Base-by-base conservation (phyloP, 2,113 vertebrate species). In the Australoheros scitulus region DNA sequence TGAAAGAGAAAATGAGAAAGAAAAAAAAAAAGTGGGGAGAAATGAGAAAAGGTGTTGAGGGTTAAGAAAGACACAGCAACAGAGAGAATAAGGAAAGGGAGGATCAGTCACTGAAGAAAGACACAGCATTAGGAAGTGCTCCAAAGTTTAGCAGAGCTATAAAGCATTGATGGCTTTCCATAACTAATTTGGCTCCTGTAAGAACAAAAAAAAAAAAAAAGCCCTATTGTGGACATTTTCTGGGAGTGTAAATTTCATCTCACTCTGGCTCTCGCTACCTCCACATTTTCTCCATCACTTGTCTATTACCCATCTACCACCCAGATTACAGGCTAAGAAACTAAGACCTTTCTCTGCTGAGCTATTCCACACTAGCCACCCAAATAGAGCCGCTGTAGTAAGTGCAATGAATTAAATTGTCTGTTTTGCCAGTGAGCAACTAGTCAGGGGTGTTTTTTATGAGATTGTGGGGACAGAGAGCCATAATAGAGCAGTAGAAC, bases 391-490 rank as follows among this genome's bases (percentile, higher is more conserved):
- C 15, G 50, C 77, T 47, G 80, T 72, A 82, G 78, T 82, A 89
- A 90, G 76, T 82, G 64, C 60, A 47, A 60, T 57, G 88, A 89
- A 93, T 91, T 86, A 88, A 63, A 57, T 80, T 78, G 82, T 50
- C 81, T 87, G 88, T 83, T 93, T 91, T 87, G 87, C 86, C 84
- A 91, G 85, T 61, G 47, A 84, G 83, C 77, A 47, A 89, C 79
- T 83, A 75, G 84, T 68, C 86, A 82, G 56, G 83, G 79, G 63
- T 77, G 84, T 91, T 87, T 88, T 94, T 92, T 92, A 93, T 86
- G 87, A 82, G 88, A 90, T 85, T 56, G 65, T 29, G 24, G 78
- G 82, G 75, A 87, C 81, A 88, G 86, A 92, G 88, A 61, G 76
- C 80, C 70, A 47, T 90, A 89, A 91, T 83, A 85, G 77, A 90